These are phyloP conservation scores for Dugesia japonica DNA, from an alignment of 2,888 invertebrate genomes.

Conservation along the genomic window DNA sequence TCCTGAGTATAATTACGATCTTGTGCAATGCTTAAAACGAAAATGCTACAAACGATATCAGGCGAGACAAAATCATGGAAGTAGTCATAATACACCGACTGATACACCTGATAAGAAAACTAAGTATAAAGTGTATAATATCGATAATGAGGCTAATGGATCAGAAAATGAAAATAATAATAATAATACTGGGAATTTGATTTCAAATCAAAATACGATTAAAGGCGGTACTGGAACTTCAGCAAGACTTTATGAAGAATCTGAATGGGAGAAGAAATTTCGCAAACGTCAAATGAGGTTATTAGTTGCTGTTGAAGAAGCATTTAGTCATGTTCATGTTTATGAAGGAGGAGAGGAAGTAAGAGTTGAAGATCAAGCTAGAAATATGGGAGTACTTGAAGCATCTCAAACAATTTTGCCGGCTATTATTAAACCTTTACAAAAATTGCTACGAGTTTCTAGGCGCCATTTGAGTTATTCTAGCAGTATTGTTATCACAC, in stretches of 20 bases:
- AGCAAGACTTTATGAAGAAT: conserved; percentile 61
- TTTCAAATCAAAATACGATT: conserved; percentile 14
- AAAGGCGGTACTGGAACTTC: conserved; percentile 35
- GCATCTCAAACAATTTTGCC: conserved; percentile 94
- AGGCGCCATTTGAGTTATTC: conserved; percentile 85
- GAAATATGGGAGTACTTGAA: conserved; percentile 78
- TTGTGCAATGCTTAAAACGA: not conserved
- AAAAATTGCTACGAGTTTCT: conserved; percentile 84
- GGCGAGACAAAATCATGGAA: not conserved
- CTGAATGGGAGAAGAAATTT: conserved; percentile 74
- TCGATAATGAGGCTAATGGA: conserved; percentile 54
- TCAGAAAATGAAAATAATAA: not conserved
- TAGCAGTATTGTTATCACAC: conserved; percentile 68
- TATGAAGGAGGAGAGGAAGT: not conserved
- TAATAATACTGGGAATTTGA: not conserved
- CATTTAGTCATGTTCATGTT: conserved; percentile 73
- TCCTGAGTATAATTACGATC: conserved; percentile 26
- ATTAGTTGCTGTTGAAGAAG: conserved; percentile 76
- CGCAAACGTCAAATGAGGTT: conserved; percentile 70
- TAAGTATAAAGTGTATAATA: conserved; percentile 68
- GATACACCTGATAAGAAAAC: conserved; percentile 3
- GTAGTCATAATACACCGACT: not conserved
- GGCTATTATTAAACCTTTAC: conserved; percentile 79
- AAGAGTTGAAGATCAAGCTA: conserved; percentile 52
- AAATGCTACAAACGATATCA: conserved; percentile 11